Evolutionary conservation across 2,888 invertebrate genomes (phyloP).

Genomic region (Aethes cnicana): DNA sequence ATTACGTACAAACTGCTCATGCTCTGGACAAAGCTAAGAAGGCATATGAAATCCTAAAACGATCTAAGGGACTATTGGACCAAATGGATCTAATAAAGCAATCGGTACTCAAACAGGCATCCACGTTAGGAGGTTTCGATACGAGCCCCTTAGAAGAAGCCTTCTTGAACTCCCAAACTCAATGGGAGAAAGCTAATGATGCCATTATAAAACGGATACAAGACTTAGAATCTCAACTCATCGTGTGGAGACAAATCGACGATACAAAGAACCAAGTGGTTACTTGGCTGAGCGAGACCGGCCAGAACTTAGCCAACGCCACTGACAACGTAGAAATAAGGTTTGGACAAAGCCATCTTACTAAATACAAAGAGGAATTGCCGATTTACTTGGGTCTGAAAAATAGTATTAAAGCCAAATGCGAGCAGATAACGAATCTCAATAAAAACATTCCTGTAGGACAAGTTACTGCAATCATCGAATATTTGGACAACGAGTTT

Average conservation of each 20-base stretch:
- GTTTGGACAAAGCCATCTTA: slow-evolving; percentile 88
- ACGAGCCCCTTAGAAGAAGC: slow-evolving; percentile 82
- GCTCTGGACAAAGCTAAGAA: slow-evolving; percentile 89
- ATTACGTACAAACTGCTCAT: slow-evolving; percentile 87
- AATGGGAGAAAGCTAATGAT: slow-evolving; percentile 88
- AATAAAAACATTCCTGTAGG: slow-evolving; percentile 88
- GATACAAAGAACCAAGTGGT: slow-evolving; percentile 91
- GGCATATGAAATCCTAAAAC: slow-evolving; percentile 87
- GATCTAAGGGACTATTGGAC: slow-evolving; percentile 88
- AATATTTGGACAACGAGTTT: slow-evolving; percentile 89
- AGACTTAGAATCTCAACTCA: slow-evolving; percentile 92
- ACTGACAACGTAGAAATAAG: slow-evolving; percentile 91
- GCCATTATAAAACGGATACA: slow-evolving; percentile 88
- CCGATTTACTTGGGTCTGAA: slow-evolving; percentile 89
- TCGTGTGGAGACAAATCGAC: slow-evolving; percentile 96
- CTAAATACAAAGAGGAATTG: slow-evolving; percentile 93
- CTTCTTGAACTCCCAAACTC: slow-evolving; percentile 83
- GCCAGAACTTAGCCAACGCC: slow-evolving; percentile 88
- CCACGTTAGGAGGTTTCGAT: slow-evolving; percentile 86
- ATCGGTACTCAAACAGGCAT: slow-evolving; percentile 86
- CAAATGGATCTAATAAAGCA: slow-evolving; percentile 90
- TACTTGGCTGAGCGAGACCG: slow-evolving; percentile 92
- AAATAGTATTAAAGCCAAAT: slow-evolving; percentile 90
- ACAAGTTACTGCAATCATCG: slow-evolving; percentile 85
- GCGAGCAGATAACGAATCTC: slow-evolving; percentile 88